Base-by-base conservation (phyloP, 2,113 vertebrate species). In the Enhydra lutris region DNA sequence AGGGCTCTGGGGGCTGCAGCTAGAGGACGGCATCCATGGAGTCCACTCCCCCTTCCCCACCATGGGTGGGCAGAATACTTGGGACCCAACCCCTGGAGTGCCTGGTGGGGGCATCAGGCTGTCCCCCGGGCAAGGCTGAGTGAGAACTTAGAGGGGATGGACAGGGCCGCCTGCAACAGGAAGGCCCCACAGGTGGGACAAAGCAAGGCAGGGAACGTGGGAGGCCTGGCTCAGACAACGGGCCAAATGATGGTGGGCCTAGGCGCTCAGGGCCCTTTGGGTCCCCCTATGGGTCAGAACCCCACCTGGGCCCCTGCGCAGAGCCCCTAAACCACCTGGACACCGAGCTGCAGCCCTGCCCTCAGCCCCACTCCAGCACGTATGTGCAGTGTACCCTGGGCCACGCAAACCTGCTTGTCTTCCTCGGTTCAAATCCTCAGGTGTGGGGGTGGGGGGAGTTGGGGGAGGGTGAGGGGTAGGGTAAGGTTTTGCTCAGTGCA, bases 231-330 rank as follows among this genome's bases (percentile, higher is more conserved):
- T 31, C 45, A 1, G 73, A 24, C 47, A 10, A 6, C 6, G 0
- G 63, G 71, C 31, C 59, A 18, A 8, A 15, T 50, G 73, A 29
- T 8, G 18, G 24, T 13, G 1, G 0, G n/a, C 67, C 59, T 42
- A 0, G 0, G 45, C 47, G 7, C 71, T 36, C 36, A 7, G 52
- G 50, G 14, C n/a, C 63, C 71, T 5, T 39, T 0, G 1, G 4
- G 24, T 52, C 36, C 39, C 18, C 20, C 23, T 3, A 1, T 0
- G 26, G 74, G 42, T 91, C 45, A 36, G 67, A 42, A 36, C 34
- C 45, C 29, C 3, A 21, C 69, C 18, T 36, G 71, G 23, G 47
- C 24, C 31, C 59, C 83, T 47, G 0, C 52, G 26, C 29, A 36
- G 17, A 9, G 45, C 45, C 52, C 23, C 71, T 1, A 57, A 59